Percentiles rank a stretch among this genome's conserved stretches.
Conservation (phyloP, 2,888 invertebrate genomes). For the Gymnoscelis rufifasciata region DNA sequence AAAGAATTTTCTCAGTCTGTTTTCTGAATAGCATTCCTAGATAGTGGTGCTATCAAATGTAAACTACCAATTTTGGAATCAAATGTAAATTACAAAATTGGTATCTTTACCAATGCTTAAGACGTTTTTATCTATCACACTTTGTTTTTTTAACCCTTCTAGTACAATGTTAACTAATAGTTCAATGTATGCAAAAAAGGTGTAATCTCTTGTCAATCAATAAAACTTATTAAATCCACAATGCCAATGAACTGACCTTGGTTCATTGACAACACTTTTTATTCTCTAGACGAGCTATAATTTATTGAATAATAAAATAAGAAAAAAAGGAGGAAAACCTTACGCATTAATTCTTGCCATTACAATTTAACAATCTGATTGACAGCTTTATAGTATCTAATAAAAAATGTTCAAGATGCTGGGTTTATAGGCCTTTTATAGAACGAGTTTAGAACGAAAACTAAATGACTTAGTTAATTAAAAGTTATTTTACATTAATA, state of each 20-base stretch:
- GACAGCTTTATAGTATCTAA: background rate
- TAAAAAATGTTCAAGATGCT: background rate
- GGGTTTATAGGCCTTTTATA: background rate
- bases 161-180: too few species aligned
- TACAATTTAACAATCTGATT: background rate
- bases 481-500: too few species aligned
- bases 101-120: too few species aligned
- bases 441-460: background rate
- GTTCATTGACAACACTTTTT: background rate
- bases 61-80: too few species aligned
- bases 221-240: background rate
- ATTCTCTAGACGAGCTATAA: background rate
- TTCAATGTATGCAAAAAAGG: too few species aligned
- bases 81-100: too few species aligned
- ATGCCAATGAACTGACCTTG: conserved; percentile 4
- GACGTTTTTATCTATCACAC: too few species aligned
- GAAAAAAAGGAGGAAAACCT: background rate
- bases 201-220: conserved; percentile 2
- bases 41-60: too few species aligned
- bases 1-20: too few species aligned
- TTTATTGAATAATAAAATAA: background rate
- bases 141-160: too few species aligned
- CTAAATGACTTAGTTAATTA: too few species aligned
- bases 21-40: too few species aligned
- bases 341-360: background rate